These are phyloP conservation scores for Pristionchus exspectatus DNA, from an alignment of 2,888 invertebrate genomes.

Conservation along the genomic window DNA sequence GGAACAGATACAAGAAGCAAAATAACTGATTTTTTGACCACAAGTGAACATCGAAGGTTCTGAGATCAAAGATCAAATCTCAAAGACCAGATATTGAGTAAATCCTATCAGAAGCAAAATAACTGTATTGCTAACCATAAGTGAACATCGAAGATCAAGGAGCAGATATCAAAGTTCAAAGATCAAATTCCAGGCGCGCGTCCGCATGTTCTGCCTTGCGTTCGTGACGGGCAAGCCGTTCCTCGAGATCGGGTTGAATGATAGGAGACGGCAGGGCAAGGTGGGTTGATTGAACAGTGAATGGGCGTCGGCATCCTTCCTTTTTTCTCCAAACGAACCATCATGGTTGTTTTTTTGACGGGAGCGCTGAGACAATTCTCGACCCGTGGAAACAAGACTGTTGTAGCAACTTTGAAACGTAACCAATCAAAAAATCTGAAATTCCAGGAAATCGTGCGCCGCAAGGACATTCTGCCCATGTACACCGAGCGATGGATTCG, in stretches of 20 bases:
- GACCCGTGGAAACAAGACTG: neutral
- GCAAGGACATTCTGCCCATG: conserved; percentile 96
- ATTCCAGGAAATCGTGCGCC: conserved; percentile 91
- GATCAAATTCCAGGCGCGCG: conserved; percentile 84
- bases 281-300: conserved; percentile 14
- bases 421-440: conserved; percentile 75
- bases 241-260: conserved; percentile 97
- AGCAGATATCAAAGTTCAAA: conserved; percentile 4
- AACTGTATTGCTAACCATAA: neutral
- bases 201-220: conserved; percentile 94
- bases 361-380: neutral
- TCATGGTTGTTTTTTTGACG: no score
- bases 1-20: no score
- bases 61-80: no score
- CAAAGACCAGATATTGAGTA: no score
- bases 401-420: neutral
- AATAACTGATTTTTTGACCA: neutral
- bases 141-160: neutral
- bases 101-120: no score
- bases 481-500: conserved; percentile 99
- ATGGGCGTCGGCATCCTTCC: no score
- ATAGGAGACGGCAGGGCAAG: conserved; percentile 82
- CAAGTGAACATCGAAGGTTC: neutral
- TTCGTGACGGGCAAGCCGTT: conserved; percentile 97
- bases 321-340: no score